Evolutionary conservation across 1,140 invertebrate genomes (phyloP), one percentile per base, ranked within the genome.

Genomic region (Mylabris phalerata): DNA sequence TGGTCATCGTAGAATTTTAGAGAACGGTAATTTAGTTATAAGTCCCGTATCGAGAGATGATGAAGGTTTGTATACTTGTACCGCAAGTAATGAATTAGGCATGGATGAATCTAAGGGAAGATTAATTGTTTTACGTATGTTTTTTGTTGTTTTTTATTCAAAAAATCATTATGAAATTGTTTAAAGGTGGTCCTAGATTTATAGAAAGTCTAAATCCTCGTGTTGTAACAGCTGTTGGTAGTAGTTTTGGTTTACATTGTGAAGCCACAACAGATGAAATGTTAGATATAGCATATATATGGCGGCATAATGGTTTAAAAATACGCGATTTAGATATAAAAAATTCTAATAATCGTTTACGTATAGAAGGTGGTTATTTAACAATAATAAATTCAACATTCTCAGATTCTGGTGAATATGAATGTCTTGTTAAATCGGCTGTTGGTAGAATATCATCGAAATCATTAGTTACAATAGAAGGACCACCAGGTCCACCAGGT

Each of bases 21-120:
- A 88, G 50, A 91, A 84, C 75, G 92, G 92, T 13, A 92, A 88
- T 71, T 78, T 96, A 0, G 82, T 90, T n/a, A 92, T 95, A 47
- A 82, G 85, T 60, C 89, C 88, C n/a, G 85, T 95, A 1, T 90
- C 89, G 0, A 79, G 84, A 65, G 87, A 91, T 67, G 93, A 96
- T 74, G 88, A 89, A 73, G 93, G 92, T 26, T 76, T 86, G n/a
- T 96, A 94, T 61, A 86, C 87, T 3, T 98, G 95, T 73, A 81
- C 82, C 11, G 95, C 93, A 0, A 82, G 84, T 59, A 98, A 98
- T 73, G 78, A 84, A 47, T 85, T 89, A 57, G 92, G 95, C 24
- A 77, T 76, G 3, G 91, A 92, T 70, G 86, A 90, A 71, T 92
- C 87, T 43, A 78, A 81, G 63, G 92, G 92, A 32, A 79, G 84